phyloP scores from a whole-genome alignment of 2,113 vertebrate species.

The Gopherus evgoodei region DNA sequence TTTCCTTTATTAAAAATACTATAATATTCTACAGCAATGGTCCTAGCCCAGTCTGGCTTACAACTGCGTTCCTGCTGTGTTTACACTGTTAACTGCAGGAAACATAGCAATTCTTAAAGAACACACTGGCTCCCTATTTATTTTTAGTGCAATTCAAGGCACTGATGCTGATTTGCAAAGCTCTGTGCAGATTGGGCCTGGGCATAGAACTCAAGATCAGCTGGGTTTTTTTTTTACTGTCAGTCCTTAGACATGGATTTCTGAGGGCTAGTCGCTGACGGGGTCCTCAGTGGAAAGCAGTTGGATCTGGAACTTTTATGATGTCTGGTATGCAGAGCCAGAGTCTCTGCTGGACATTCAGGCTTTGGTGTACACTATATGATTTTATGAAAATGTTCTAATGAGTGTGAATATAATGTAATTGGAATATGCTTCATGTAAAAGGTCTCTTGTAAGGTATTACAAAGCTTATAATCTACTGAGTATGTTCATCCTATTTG shows the following conservation, averaged over 20 bases:
- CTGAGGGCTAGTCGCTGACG: background rate
- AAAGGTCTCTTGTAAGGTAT: too few relatives aligned
- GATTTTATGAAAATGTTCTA: too few relatives aligned
- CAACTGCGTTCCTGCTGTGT: background rate
- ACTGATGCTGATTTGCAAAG: background rate
- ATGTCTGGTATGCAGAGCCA: background rate
- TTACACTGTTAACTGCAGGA: background rate
- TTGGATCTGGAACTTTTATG: background rate
- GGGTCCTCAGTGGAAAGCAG: background rate
- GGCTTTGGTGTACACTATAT: too few relatives aligned
- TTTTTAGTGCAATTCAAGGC: background rate
- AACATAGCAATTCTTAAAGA: background rate
- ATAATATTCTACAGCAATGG: background rate
- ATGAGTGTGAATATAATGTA: too few relatives aligned
- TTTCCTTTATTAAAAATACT: background rate
- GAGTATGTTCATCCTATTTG: too few relatives aligned
- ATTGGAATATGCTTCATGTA: too few relatives aligned
- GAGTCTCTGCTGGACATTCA: background rate
- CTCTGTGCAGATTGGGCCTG: background rate
- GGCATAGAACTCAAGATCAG: background rate
- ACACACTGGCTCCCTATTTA: rapidly evolving
- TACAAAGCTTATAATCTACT: too few relatives aligned
- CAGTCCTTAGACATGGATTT: background rate
- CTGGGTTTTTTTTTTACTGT: background rate
- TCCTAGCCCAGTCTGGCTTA: background rate